Evolutionary conservation across 2,797 vertebrate species (phyloP).

Genomic region (Astyanax mexicanus): DNA sequence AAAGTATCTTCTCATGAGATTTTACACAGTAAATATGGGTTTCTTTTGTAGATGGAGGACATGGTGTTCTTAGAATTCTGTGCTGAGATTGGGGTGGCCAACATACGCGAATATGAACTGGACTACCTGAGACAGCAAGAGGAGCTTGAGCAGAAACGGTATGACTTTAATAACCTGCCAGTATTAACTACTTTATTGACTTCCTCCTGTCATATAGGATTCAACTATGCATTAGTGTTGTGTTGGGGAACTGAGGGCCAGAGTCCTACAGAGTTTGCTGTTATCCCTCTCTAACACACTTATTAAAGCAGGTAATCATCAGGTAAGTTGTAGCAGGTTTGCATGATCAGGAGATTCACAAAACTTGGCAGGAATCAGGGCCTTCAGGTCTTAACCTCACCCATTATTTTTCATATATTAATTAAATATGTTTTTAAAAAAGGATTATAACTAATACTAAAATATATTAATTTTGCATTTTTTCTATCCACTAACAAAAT

Average conservation of each 20-base stretch:
- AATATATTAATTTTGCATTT: no score
- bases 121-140: conserved; percentile 84
- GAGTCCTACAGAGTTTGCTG: no score
- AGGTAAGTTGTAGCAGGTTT: no score
- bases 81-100: conserved; percentile 86
- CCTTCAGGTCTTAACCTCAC: no score
- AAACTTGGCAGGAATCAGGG: no score
- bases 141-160: conserved; percentile 90
- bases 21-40: no score
- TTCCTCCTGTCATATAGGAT: background rate
- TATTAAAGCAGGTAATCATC: background rate
- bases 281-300: background rate
- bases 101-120: conserved; percentile 91
- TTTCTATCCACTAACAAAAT: background rate
- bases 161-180: conserved; percentile 28
- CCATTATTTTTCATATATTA: no score
- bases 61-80: conserved; percentile 90
- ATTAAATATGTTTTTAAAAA: no score
- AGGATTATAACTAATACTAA: no score
- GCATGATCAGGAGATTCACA: no score
- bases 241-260: no score
- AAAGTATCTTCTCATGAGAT: background rate
- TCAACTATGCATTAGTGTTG: background rate
- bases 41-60: conserved; percentile 85
- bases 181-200: background rate